Percentiles rank a stretch among this genome's conserved stretches.
Evolutionary conservation across 2,888 invertebrate genomes (phyloP).

Genomic region (Nemapogon koenigi): DNA sequence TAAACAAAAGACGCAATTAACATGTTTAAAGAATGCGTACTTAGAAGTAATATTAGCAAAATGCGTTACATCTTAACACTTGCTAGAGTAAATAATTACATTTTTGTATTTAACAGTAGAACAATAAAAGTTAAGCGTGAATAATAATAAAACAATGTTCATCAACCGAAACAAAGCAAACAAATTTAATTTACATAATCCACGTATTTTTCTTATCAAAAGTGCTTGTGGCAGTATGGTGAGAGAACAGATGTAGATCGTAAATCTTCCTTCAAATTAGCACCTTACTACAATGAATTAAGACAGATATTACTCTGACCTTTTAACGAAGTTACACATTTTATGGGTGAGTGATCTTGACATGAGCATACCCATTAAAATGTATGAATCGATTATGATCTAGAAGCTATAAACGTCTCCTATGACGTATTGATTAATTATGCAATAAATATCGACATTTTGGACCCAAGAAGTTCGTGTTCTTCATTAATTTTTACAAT

Average conservation of each 20-base stretch:
- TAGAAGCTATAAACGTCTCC: conserved; percentile 29
- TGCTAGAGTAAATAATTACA: conserved; percentile 1
- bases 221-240: conserved; percentile 5
- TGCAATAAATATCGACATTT: too few relatives aligned
- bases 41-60: too few relatives aligned
- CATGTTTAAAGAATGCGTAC: not conserved
- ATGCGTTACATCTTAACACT: too few relatives aligned
- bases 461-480: too few relatives aligned
- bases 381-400: conserved; percentile 35
- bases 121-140: conserved; percentile 1
- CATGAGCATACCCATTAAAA: conserved; percentile 26
- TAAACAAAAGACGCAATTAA: conserved; percentile 2
- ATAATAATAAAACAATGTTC: conserved; percentile 5
- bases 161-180: conserved; percentile 13
- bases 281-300: conserved; percentile 15
- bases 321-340: conserved; percentile 11
- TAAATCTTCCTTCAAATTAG: conserved; percentile 17
- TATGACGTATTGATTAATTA: conserved; percentile 35
- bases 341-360: conserved; percentile 1
- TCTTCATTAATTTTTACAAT: too few relatives aligned
- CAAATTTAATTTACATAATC: conserved; percentile 13
- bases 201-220: conserved; percentile 12
- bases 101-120: not conserved
- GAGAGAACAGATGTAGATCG: conserved; percentile 12
- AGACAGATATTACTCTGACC: conserved; percentile 16